These are phyloP conservation scores for Meloe dianella DNA, from an alignment of 2,888 invertebrate genomes.

Conservation along the genomic window DNA sequence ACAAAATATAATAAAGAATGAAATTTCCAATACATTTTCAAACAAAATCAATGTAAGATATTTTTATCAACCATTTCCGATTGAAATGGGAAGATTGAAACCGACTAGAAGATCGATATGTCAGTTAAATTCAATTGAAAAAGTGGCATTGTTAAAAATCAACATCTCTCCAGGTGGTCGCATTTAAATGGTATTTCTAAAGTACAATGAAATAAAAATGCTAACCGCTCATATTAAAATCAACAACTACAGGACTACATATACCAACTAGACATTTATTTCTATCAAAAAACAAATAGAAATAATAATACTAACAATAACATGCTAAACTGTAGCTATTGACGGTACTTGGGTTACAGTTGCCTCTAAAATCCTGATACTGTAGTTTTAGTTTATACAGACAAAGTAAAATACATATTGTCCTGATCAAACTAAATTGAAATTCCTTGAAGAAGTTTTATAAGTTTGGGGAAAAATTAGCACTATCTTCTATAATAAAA, in stretches of 20 bases:
- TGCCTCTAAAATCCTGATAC: not conserved
- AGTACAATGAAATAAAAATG: not conserved
- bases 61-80: slow-evolving; percentile 3
- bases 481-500: not conserved
- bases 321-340: not conserved
- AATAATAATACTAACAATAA: not conserved
- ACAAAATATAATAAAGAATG: slow-evolving; percentile 15
- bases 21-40: not conserved
- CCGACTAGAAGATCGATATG: slow-evolving; percentile 8
- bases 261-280: not conserved
- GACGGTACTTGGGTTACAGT: not conserved
- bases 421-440: not conserved
- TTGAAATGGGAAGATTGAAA: slow-evolving; percentile 1
- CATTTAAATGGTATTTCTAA: not conserved
- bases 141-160: slow-evolving; percentile 8
- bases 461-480: not conserved
- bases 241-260: not conserved
- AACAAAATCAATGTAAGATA: not conserved
- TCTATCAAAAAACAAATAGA: not conserved
- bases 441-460: not conserved
- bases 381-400: too few relatives aligned
- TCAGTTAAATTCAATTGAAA: slow-evolving; percentile 8
- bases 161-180: slow-evolving; percentile 1
- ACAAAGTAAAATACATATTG: not conserved
- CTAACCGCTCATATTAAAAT: not conserved